Base-by-base conservation (phyloP, 23 tunicate species). In the Phallusia fumigata region DNA sequence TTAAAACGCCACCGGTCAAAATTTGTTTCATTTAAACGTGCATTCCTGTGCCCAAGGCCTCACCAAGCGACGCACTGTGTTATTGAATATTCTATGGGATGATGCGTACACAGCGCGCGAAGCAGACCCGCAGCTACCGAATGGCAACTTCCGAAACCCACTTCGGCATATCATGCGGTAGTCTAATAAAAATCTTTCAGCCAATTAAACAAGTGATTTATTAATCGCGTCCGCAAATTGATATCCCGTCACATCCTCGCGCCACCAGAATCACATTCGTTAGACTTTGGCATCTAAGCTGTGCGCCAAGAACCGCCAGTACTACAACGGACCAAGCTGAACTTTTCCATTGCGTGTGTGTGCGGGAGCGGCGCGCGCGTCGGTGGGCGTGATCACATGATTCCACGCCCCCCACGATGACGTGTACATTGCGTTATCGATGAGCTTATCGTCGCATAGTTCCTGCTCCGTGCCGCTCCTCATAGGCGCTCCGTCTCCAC, bases 391-490 rank as follows among this genome's bases (percentile, higher is more conserved):
- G 69, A 58, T 18, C 78, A 30, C 78, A 30, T 30, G 40, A 74
- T 2, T 34, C 12, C 33, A 28, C 78, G 69, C 69, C 78, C 78
- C 78, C 35, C 19, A 10, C n/a, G 78, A 30, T 74, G 78, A 74
- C 78, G 78, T 74, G 44, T 33, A 33, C 44, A 74, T 74, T 33
- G 78, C 78, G 78, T 74, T 74, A 74, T 74, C 78, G 69, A 58
- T 58, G 69, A 58, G 69, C 69, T 58, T 58, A 58, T 58, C 69
- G 69, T 58, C 28, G 69, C 69, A 58, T 58, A 58, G 69, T 58
- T 58, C 69, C 69, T 58, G 26, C 69, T 58, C 69, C 69, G 69
- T 16, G 69, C n/a, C n/a, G n/a, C n/a, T n/a, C 28, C 69, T 58
- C 69, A 1, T 58, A 22, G 69, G 28, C 69, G 26, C 69, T 58